These are phyloP conservation scores for Ictidomys tridecemlineatus DNA, from an alignment of 2,113 vertebrate genomes.

Conservation along the genomic window DNA sequence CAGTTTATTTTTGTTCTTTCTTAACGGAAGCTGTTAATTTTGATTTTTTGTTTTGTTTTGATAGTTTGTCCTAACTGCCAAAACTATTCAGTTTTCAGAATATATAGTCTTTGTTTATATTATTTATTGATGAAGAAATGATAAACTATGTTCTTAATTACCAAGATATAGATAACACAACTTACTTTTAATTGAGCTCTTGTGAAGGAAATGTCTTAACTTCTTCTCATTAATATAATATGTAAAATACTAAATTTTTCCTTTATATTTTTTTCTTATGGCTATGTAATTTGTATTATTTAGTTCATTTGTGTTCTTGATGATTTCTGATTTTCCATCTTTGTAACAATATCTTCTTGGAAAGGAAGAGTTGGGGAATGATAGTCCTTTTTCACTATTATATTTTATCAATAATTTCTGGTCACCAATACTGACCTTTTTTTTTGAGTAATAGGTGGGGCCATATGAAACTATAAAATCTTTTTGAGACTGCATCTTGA, in stretches of 20 bases:
- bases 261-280: neutral
- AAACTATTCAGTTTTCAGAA: constrained; percentile 29
- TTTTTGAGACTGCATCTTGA: neutral
- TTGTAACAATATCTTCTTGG: neutral
- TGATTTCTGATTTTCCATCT: neutral
- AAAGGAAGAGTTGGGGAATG: neutral
- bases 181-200: neutral
- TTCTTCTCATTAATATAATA: neutral
- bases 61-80: constrained; percentile 43
- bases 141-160: constrained; percentile 27
- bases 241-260: neutral
- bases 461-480: neutral
- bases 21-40: constrained; percentile 60
- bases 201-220: neutral
- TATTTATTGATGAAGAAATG: constrained; percentile 40
- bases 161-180: constrained; percentile 55
- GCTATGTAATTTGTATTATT: too few relatives aligned
- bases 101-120: neutral
- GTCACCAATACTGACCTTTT: neutral
- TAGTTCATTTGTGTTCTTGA: neutral
- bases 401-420: neutral
- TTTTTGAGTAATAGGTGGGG: neutral
- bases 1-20: constrained; percentile 54
- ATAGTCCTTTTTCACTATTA: neutral
- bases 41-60: neutral